Evolutionary conservation across 2,113 vertebrate genomes (phyloP), one percentile per base, ranked within the genome.

Genomic region (Tapirus terrestris): DNA sequence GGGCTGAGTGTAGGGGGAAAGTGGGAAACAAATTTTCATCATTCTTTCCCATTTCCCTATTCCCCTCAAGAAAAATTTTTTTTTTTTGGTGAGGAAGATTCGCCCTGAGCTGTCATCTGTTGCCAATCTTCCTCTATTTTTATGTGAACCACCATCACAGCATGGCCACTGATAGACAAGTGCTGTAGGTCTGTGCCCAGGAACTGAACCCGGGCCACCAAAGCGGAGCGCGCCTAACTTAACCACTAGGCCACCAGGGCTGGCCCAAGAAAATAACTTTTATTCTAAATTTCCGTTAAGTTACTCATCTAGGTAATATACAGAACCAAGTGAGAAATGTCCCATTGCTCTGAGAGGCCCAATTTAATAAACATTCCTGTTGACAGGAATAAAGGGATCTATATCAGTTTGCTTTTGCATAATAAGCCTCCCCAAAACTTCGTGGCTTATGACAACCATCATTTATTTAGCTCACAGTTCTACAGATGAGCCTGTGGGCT

Each of bases 11-110:
- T 56, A 89, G n/a, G 33, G 61, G 25, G 56, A 90, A 79, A 56
- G 4, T 89, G 14, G 43, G 39, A 93, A 91, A 83, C 86, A 91
- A 4, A 36, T 70, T 73, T 87, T 89, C 81, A 81, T 96, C 86
- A 56, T 9, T 53, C 72, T 76, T 87, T 83, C 45, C 43, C 63
- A 60, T 83, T 89, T 94, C 31, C 73, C 36, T 91, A 43, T 75
- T 70, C 48, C 51, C 63, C 83, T 92, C 56, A 82, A 86, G 72
- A 93, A 87, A 53, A 90, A 29, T 72, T 27, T 85, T 63, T 95
- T 81, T 91, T 48, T 48, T 48, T 48, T 39, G 39, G 39, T 39
- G 39, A 39, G 39, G 39, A 39, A 39, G 39, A 39, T 39, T 39
- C 39, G 2, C 39, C 39, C 39, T 39, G 39, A 39, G 39, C 39